Evolutionary conservation across 2,113 vertebrate species (phyloP), one percentile per base, ranked within the genome.

Genomic region (Microcebus ravelobensis): DNA sequence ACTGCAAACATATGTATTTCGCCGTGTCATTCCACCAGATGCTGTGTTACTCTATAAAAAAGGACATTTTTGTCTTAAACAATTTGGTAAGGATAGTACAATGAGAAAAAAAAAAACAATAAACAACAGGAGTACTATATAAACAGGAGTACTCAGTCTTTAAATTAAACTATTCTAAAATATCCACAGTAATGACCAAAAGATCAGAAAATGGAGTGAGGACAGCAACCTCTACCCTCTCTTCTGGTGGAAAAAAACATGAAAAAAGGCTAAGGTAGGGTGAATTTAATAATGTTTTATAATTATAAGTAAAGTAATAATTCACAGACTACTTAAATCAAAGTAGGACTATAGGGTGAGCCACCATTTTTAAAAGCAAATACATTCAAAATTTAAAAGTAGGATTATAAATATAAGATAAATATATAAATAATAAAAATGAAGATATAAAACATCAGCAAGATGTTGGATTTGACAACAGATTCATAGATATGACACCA

Each of bases 1-100:
- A 61, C 99, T 99, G 99, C 99, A 99, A 93, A 99, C 99, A 0
- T 99, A 99, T 2, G 99, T 99, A 98, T 99, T 99, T 97, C 99
- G 99, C 86, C 99, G 98, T 6, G 99, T 99, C 99, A 99, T 99
- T 27, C 99, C 99, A 68, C 99, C 99, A 9, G 99, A 99, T 70
- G 99, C 98, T 8, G 99, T 97, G 97, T 98, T 99, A 98, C 99
- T 99, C 99, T 99, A 98, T 65, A 97, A 97, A 89, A 95, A 94
- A 96, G 0, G 96, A 14, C 5, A 61, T 70, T 97, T 97, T 97
- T 87, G 92, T 65, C 71, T 94, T 57, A 77, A 29, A 42, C 17
- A 34, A 74, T 42, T 82, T 76, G 73, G 50, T 45, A 88, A 89
- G 23, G 8, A 81, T 0, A 88, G 50, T 31, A 31, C 17, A 85